These are phyloP conservation scores for Ypsolopha sequella DNA, from an alignment of 2,888 invertebrate species.

Conservation along the genomic window DNA sequence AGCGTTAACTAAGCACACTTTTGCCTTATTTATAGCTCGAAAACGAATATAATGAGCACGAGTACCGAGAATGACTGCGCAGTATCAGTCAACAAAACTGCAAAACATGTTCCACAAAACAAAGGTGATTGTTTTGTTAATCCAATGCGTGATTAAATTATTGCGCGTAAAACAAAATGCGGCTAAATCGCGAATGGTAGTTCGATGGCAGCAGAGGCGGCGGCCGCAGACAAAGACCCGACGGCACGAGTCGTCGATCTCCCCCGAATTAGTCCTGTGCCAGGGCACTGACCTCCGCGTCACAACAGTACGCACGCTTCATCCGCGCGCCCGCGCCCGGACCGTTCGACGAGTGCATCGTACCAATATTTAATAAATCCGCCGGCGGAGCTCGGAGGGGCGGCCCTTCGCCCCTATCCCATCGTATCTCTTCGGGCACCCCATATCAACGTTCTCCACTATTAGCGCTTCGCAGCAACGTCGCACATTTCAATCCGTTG, in stretches of 20 bases:
- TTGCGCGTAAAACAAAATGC: conserved; percentile 29
- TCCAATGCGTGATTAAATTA: neutral
- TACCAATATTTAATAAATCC: neutral
- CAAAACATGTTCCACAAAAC: neutral
- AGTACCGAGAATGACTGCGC: too few relatives aligned
- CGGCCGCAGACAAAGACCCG: conserved; percentile 58
- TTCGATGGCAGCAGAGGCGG: conserved; percentile 21
- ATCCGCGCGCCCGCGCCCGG: conserved; percentile 19
- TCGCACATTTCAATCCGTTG: neutral
- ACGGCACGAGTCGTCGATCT: conserved; percentile 59
- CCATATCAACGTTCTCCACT: neutral
- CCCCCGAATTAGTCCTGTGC: conserved; percentile 69
- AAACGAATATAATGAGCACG: too few relatives aligned
- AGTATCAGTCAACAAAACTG: too few relatives aligned
- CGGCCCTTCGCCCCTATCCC: neutral
- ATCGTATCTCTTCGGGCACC: neutral
- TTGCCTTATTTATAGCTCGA: too few relatives aligned
- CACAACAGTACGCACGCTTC: conserved; percentile 12
- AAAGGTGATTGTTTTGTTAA: neutral
- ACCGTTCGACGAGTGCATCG: neutral
- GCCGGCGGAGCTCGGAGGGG: neutral
- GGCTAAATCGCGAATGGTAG: conserved; percentile 17
- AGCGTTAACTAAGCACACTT: too few relatives aligned
- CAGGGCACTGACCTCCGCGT: conserved; percentile 58
- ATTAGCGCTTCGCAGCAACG: neutral